These are phyloP conservation scores for Subacronicta megacephala DNA, from an alignment of 2,888 invertebrate species.

Conservation along the genomic window DNA sequence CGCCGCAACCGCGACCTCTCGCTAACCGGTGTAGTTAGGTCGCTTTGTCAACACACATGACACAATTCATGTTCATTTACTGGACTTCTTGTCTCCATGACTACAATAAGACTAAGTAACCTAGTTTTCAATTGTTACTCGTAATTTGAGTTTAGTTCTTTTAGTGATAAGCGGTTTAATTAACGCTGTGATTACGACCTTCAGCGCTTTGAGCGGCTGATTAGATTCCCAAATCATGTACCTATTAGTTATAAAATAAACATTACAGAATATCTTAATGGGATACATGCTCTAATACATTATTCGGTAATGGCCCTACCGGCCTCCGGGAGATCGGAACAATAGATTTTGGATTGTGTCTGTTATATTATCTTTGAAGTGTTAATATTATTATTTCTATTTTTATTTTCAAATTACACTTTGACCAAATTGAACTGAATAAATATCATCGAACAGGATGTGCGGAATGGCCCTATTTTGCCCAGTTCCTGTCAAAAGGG, in stretches of 20 bases:
- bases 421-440: constrained; percentile 12
- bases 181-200: too few species aligned
- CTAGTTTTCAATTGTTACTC: constrained; percentile 25
- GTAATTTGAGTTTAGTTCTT: neutral
- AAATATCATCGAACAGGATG: constrained; percentile 51
- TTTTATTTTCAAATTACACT: neutral
- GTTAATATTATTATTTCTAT: neutral
- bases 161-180: too few species aligned
- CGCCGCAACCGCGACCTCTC: constrained; percentile 76
- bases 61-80: constrained; percentile 45
- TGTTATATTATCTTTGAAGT: too few species aligned
- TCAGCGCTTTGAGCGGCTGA: too few species aligned
- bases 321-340: too few species aligned
- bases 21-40: constrained; percentile 71
- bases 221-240: too few species aligned
- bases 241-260: too few species aligned
- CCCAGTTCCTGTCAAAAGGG: constrained; percentile 45
- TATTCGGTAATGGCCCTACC: too few species aligned
- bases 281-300: too few species aligned
- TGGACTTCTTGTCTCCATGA: constrained; percentile 30
- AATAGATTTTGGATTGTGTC: too few species aligned
- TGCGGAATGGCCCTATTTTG: constrained; percentile 35
- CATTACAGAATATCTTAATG: too few species aligned
- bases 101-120: constrained; percentile 20
- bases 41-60: constrained; percentile 79